phyloP scores from a whole-genome alignment of 2,888 invertebrate genomes.

The Drosophila lacicola region DNA sequence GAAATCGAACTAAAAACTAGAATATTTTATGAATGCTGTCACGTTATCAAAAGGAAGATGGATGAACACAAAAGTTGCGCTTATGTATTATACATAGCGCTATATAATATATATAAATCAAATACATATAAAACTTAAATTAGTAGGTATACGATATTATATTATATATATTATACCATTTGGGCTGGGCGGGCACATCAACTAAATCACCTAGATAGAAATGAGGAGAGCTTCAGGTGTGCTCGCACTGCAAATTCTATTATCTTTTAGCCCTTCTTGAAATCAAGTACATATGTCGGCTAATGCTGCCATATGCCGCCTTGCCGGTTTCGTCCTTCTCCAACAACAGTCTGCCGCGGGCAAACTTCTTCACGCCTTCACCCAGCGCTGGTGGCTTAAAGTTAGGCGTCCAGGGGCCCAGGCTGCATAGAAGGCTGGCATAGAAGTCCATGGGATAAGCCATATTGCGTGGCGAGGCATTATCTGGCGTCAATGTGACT shows the following conservation, averaged over 20 bases:
- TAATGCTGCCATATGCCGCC: conserved; percentile 58
- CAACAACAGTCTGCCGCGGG: conserved; percentile 87
- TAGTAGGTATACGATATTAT: conserved; percentile 58
- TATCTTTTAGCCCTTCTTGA: conserved; percentile 82
- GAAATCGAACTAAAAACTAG: conserved; percentile 48
- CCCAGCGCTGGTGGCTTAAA: conserved; percentile 90
- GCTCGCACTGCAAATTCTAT: not conserved
- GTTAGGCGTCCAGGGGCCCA: conserved; percentile 99
- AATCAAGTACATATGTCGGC: conserved; percentile 81
- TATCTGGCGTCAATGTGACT: conserved; percentile 86
- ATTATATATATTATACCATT: too few relatives aligned
- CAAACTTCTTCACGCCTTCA: conserved; percentile 86
- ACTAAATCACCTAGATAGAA: conserved; percentile 56
- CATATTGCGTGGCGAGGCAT: conserved; percentile 86
- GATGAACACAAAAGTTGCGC: conserved; percentile 57
- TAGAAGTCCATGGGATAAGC: conserved; percentile 99
- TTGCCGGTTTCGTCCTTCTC: conserved; percentile 82
- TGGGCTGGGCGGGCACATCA: conserved; percentile 49
- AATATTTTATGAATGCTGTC: conserved; percentile 32
- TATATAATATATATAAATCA: too few relatives aligned
- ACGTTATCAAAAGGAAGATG: conserved; percentile 22
- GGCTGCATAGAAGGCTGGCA: conserved; percentile 94
- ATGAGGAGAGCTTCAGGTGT: conserved; percentile 6
- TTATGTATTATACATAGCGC: conserved; percentile 33
- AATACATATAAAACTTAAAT: too few relatives aligned